Evolutionary conservation across 2,113 vertebrate species (phyloP).

Genomic region (Chloropsis cyanopogon): DNA sequence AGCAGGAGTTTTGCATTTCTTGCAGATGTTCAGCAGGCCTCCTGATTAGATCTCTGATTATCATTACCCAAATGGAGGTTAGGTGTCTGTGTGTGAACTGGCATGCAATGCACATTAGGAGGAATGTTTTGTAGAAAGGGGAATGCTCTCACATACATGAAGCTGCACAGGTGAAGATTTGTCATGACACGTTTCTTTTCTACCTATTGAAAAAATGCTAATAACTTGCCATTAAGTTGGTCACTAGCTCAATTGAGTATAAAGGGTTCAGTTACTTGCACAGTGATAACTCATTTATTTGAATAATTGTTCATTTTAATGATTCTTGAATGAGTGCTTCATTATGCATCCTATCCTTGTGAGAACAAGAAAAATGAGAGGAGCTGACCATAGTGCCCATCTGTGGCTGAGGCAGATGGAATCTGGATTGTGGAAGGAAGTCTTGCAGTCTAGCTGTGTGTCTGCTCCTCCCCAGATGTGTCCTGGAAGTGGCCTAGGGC

Average conservation of each 20-base stretch:
- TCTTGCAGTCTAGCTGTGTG: fast-evolving
- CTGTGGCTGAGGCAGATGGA: neutral
- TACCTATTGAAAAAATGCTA: neutral
- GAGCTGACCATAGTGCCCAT: neutral
- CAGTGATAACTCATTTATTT: neutral
- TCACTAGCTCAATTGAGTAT: neutral
- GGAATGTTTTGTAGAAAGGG: neutral
- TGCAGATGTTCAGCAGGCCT: neutral
- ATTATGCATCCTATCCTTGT: neutral
- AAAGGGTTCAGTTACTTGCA: neutral
- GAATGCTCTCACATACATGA: neutral
- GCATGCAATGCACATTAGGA: neutral
- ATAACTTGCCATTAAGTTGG: neutral
- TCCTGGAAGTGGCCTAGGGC: neutral
- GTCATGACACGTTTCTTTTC: neutral
- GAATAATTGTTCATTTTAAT: neutral
- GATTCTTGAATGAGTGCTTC: neutral
- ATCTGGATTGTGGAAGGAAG: fast-evolving
- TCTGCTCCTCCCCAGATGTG: neutral
- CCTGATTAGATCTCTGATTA: neutral
- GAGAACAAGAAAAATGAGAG: neutral
- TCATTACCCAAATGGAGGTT: neutral
- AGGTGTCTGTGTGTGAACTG: neutral
- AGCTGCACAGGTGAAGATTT: neutral
- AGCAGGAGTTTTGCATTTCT: neutral